Evolutionary conservation across 2,888 invertebrate species (phyloP).

Genomic region (Oligia latruncula): DNA sequence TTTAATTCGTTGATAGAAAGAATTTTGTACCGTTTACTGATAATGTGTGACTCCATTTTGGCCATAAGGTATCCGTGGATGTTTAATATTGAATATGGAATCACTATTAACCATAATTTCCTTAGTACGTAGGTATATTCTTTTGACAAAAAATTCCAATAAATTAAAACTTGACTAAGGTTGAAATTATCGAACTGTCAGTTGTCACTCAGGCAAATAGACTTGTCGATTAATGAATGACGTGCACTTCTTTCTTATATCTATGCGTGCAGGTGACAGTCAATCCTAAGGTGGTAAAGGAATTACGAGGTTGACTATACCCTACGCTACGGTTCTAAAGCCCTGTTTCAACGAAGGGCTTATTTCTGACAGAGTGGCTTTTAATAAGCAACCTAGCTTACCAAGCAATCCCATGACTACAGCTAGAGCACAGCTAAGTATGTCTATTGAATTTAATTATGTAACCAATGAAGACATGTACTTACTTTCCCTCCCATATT

Average conservation of each 20-base stretch:
- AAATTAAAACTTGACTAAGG: not conserved
- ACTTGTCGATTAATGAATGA: not conserved
- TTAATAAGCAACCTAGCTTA: not conserved
- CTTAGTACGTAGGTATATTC: not conserved
- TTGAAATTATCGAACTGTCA: not conserved
- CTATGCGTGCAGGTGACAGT: not conserved
- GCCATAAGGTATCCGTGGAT: not conserved
- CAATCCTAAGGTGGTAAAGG: not conserved
- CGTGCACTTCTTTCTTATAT: no score
- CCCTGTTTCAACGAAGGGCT: not conserved
- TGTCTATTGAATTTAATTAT: not conserved
- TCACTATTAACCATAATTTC: no score
- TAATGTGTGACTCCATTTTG: not conserved
- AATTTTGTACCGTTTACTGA: constrained; percentile 45
- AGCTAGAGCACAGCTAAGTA: not conserved
- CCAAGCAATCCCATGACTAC: not conserved
- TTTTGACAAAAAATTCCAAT: not conserved
- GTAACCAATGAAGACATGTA: not conserved
- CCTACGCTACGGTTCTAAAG: not conserved
- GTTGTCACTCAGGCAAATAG: not conserved
- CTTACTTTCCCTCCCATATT: not conserved
- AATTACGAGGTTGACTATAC: not conserved
- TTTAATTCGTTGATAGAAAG: constrained; percentile 35
- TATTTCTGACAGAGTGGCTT: not conserved
- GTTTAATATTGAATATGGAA: not conserved